Evolutionary conservation across 2,113 vertebrate species (phyloP).

Genomic region (Aptenodytes forsteri): DNA sequence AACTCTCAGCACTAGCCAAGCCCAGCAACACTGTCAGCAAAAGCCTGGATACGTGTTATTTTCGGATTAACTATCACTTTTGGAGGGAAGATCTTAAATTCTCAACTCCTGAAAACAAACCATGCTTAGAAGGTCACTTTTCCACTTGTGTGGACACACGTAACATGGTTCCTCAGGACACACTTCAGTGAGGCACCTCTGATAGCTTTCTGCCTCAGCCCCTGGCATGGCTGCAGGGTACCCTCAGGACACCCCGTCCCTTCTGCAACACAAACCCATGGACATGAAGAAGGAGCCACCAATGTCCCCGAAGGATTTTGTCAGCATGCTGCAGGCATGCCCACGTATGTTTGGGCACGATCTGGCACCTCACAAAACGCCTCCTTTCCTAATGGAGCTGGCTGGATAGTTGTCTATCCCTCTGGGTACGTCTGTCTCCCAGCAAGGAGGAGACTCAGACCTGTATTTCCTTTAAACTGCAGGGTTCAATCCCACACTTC

Average conservation of each 20-base stretch:
- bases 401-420: neutral
- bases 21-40: neutral
- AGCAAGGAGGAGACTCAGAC: neutral
- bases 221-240: neutral
- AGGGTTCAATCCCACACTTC: neutral
- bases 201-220: neutral
- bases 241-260: neutral
- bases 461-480: neutral
- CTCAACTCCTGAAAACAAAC: neutral
- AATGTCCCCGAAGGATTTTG: fast-evolving
- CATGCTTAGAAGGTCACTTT: neutral
- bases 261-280: neutral
- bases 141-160: neutral
- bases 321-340: neutral
- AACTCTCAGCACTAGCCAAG: neutral
- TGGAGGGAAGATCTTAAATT: neutral
- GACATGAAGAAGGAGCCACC: neutral
- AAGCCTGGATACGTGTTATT: neutral
- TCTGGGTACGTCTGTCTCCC: neutral
- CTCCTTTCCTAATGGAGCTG: neutral
- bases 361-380: neutral
- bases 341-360: neutral
- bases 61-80: neutral
- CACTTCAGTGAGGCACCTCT: neutral
- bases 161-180: neutral